Evolutionary conservation across 2,888 invertebrate genomes (phyloP).

Genomic region (Hypena proboscidalis): DNA sequence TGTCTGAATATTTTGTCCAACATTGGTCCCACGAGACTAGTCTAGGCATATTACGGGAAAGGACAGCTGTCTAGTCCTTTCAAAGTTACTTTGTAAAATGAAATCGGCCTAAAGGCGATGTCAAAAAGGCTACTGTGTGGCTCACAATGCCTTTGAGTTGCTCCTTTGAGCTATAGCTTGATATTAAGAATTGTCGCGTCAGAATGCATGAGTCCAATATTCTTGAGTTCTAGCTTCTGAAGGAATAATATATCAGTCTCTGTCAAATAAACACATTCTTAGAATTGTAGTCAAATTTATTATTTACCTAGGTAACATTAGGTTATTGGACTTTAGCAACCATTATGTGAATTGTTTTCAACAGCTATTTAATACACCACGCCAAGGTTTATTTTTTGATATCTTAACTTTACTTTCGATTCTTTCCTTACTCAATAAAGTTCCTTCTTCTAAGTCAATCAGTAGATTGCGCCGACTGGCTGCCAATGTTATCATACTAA

Average conservation of each 20-base stretch:
- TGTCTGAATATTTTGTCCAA: slow-evolving; percentile 5
- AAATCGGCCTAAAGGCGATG: slow-evolving; percentile 58
- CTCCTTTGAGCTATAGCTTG: slow-evolving; percentile 22
- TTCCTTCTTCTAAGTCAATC: no score
- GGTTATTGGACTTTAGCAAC: no score
- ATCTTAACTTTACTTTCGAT: background rate
- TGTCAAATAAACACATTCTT: no score
- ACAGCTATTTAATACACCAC: no score
- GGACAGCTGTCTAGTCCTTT: slow-evolving; percentile 48
- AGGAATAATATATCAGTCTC: no score
- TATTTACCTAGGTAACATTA: no score
- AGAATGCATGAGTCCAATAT: background rate
- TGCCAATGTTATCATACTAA: background rate
- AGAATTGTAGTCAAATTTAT: no score
- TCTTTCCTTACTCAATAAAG: background rate
- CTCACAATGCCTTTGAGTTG: slow-evolving; percentile 38
- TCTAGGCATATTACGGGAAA: slow-evolving; percentile 36
- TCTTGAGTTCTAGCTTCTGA: background rate
- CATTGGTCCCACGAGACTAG: slow-evolving; percentile 21
- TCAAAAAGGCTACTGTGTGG: slow-evolving; percentile 60
- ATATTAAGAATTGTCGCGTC: slow-evolving; percentile 23
- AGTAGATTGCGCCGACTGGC: no score
- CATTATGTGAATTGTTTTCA: no score
- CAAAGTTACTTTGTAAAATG: slow-evolving; percentile 69
- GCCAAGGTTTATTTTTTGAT: background rate